Conservation (phyloP, 2,888 invertebrate genomes). For the Vandiemenella viatica region DNA sequence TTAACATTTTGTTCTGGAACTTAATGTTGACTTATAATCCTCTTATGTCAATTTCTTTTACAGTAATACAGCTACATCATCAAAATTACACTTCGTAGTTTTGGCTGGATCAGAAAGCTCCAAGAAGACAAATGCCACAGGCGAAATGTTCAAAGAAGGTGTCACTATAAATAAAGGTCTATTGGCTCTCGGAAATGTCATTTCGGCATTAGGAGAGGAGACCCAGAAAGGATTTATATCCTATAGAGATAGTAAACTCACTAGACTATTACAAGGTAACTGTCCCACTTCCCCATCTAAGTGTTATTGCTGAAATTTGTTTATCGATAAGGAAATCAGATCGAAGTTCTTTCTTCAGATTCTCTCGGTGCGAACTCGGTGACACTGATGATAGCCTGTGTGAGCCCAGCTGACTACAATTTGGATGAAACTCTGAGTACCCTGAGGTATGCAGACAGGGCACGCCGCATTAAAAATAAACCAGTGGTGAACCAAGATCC, state of each 20-base stretch:
- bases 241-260: conserved; percentile 59
- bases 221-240: conserved; percentile 51
- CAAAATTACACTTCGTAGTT: conserved; percentile 83
- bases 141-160: conserved; percentile 76
- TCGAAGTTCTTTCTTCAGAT: not conserved
- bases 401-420: conserved; percentile 67
- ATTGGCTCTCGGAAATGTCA: conserved; percentile 83
- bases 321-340: not conserved
- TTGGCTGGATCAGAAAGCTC: conserved; percentile 81
- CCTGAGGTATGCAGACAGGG: conserved; percentile 74
- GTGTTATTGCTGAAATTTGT: not conserved
- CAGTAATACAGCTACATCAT: too few relatives aligned
- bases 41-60: too few relatives aligned
- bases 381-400: conserved; percentile 89
- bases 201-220: conserved; percentile 70
- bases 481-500: not conserved
- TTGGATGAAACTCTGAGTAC: conserved; percentile 54
- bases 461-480: conserved; percentile 64
- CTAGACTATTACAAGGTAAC: not conserved
- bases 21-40: too few relatives aligned
- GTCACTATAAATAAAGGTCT: conserved; percentile 85
- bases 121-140: conserved; percentile 79
- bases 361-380: conserved; percentile 90
- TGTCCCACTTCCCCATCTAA: not conserved
- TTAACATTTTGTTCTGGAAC: too few relatives aligned